A percentile compares a stretch with the other conserved stretches of the same genome.
These are phyloP conservation scores for Saimiri boliviensis DNA, from an alignment of 2,113 vertebrate genomes.

Conservation along the genomic window DNA sequence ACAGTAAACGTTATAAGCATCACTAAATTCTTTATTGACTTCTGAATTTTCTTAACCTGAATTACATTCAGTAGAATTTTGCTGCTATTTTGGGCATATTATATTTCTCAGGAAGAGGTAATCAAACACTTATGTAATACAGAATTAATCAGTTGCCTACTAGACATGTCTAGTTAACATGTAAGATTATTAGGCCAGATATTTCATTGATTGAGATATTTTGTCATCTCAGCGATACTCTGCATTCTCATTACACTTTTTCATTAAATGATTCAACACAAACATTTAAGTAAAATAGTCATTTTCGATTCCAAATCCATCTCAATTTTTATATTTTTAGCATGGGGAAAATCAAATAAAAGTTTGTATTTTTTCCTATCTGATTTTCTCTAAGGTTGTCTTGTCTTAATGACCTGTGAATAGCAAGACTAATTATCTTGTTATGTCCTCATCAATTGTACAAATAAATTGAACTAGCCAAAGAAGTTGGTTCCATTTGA, in stretches of 20 bases:
- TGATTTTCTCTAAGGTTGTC: not conserved
- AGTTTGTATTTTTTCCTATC: not conserved
- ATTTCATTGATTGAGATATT: not conserved
- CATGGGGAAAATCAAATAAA: not conserved
- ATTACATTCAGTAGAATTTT: conserved; percentile 11
- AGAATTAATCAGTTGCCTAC: not conserved
- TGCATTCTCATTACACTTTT: not conserved
- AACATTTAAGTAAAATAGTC: not conserved
- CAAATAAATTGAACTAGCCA: conserved; percentile 19
- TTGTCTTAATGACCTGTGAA: conserved; percentile 15
- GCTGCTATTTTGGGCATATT: not conserved
- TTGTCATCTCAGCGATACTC: not conserved
- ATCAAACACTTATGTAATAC: not conserved
- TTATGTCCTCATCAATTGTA: conserved; percentile 13
- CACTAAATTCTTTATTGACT: not conserved
- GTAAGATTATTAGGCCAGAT: not conserved
- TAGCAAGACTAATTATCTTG: conserved; percentile 48
- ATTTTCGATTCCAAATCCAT: not conserved
- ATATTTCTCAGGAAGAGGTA: not conserved
- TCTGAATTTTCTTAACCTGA: not conserved
- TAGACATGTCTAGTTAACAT: not conserved
- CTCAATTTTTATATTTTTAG: conserved; percentile 37
- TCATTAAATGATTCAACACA: not conserved
- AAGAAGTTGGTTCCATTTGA: conserved; percentile 31
- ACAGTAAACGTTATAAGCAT: not conserved